Conservation (phyloP, 2,113 vertebrate species). For the Datnioides undecimradiatus region DNA sequence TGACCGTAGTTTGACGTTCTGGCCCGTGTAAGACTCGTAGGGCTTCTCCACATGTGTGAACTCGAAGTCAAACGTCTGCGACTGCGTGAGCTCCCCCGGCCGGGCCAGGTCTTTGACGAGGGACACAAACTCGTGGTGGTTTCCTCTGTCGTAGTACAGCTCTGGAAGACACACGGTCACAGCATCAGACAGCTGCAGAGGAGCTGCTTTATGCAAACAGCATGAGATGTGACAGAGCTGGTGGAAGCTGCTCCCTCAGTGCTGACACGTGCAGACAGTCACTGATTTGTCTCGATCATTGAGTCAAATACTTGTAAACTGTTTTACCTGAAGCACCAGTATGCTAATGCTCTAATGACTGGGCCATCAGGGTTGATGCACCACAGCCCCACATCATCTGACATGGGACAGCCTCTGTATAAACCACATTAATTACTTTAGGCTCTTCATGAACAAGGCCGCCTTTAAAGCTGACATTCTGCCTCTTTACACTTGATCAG, state of each 20-base stretch:
- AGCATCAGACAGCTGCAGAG: conserved; percentile 3
- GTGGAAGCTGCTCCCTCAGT: not conserved
- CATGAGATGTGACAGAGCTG: not conserved
- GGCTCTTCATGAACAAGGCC: not conserved
- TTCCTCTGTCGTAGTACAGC: conserved; percentile 96
- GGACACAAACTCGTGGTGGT: conserved; percentile 97
- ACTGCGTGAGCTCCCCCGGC: conserved; percentile 93
- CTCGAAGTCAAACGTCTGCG: conserved; percentile 95
- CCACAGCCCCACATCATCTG: not conserved
- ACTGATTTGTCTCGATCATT: not conserved
- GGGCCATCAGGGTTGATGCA: not conserved
- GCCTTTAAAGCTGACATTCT: not conserved
- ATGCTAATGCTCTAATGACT: not conserved
- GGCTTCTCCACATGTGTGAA: conserved; percentile 98
- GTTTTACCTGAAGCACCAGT: not conserved
- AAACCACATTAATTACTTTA: not conserved
- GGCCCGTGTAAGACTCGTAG: conserved; percentile 95
- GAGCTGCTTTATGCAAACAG: not conserved
- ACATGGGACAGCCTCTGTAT: not conserved
- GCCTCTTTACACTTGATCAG: not conserved
- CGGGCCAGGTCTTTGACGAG: conserved; percentile 95
- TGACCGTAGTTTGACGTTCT: conserved; percentile 96
- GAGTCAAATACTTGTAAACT: not conserved
- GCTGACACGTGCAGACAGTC: conserved; percentile 1
- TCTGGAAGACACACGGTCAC: conserved; percentile 80